Evolutionary conservation across 2,888 invertebrate species (phyloP).

Genomic region (Microctonus brassicae): DNA sequence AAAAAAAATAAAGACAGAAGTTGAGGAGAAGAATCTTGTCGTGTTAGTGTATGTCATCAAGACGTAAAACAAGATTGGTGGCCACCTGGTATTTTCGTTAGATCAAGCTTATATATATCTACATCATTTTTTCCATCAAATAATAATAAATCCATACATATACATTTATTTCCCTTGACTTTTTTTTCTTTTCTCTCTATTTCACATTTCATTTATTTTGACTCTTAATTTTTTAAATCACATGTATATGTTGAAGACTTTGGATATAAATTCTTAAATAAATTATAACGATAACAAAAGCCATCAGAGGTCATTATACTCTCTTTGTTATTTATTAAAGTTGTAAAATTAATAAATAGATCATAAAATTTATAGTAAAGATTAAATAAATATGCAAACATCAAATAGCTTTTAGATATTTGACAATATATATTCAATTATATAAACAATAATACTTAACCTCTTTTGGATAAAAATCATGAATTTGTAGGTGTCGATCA

Average conservation of each 20-base stretch:
- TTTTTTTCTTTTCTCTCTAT: background rate
- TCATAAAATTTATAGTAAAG: too few species aligned
- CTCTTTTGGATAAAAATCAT: background rate
- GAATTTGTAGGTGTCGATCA: background rate
- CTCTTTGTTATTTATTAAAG: too few species aligned
- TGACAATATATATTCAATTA: too few species aligned
- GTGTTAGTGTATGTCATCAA: conserved; percentile 29
- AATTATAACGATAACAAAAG: too few species aligned
- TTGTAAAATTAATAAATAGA: too few species aligned
- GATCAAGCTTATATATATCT: conserved; percentile 24
- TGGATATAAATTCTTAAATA: conserved; percentile 31
- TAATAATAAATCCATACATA: background rate
- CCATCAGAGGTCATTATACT: background rate
- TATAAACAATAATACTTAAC: background rate
- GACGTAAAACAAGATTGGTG: conserved; percentile 49
- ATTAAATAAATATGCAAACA: background rate
- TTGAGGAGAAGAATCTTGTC: conserved; percentile 37
- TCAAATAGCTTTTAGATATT: background rate
- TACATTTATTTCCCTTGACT: background rate
- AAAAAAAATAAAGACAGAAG: conserved; percentile 2
- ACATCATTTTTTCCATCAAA: conserved; percentile 28
- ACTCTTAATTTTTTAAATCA: conserved; percentile 21
- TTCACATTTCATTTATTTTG: conserved; percentile 28
- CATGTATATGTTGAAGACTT: conserved; percentile 22
- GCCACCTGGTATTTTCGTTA: conserved; percentile 61